A percentile compares a stretch with the other conserved stretches of the same genome.
Conservation (phyloP, 2,113 vertebrate genomes). For the Prolemur simus region DNA sequence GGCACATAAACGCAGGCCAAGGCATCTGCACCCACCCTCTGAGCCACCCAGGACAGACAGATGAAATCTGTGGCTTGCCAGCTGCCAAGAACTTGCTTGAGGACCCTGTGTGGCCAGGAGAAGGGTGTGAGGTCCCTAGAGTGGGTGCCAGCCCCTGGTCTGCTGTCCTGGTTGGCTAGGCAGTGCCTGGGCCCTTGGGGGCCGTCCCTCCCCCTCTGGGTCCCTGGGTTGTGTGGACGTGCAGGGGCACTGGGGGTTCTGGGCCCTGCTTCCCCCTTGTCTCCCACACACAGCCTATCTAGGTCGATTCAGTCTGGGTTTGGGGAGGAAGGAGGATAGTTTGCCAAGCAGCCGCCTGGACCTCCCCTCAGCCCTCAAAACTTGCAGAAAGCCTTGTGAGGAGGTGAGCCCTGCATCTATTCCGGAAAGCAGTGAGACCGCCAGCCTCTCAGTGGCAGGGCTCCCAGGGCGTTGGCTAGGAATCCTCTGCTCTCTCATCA, state of each 20-base stretch:
- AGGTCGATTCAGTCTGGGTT: neutral
- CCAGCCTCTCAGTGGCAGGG: neutral
- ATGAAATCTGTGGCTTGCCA: neutral
- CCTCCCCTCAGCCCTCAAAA: neutral
- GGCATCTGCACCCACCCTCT: neutral
- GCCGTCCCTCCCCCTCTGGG: neutral
- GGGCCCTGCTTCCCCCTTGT: neutral
- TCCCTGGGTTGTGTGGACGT: too few relatives aligned
- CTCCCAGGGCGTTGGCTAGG: slow-evolving; percentile 56
- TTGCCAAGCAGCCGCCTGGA: neutral
- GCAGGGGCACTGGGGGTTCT: neutral
- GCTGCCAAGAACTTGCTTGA: neutral
- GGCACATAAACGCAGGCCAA: neutral
- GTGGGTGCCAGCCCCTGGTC: neutral
- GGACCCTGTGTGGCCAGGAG: neutral
- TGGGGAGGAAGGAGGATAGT: neutral
- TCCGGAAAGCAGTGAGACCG: neutral
- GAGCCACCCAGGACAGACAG: neutral
- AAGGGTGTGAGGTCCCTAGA: neutral
- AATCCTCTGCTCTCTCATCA: slow-evolving; percentile 32
- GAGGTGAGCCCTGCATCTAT: slow-evolving; percentile 1
- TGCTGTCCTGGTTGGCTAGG: neutral
- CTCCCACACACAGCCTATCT: neutral
- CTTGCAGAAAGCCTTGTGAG: neutral
- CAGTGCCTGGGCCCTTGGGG: neutral